These are phyloP conservation scores for Pomacea maculata DNA, from an alignment of 1,140 invertebrate species.

Conservation along the genomic window DNA sequence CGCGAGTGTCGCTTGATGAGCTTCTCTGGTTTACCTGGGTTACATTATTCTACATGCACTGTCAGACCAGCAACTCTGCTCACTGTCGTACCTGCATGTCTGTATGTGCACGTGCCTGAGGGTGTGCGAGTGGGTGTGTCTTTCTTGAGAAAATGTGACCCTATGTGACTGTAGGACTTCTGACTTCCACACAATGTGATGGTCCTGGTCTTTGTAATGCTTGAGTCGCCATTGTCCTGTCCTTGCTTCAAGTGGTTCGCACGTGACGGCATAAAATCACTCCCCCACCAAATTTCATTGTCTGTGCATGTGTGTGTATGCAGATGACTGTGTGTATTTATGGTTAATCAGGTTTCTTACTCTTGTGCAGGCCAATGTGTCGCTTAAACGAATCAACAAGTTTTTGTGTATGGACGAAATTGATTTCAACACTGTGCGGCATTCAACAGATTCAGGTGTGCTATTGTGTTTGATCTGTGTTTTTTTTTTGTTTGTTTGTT, in stretches of 20 bases:
- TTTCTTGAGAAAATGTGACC: not conserved
- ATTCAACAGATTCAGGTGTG: constrained; percentile 8
- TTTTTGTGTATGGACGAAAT: constrained; percentile 33
- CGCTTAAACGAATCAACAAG: constrained; percentile 28
- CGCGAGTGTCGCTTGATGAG: too few species aligned
- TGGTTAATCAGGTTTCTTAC: not conserved
- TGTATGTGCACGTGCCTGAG: not conserved
- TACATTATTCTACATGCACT: too few species aligned
- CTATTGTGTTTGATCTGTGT: not conserved
- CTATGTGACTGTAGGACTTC: too few species aligned
- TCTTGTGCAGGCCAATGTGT: constrained; percentile 29
- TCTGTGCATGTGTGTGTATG: not conserved
- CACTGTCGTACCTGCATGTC: too few species aligned
- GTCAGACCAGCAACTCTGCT: too few species aligned
- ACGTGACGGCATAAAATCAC: too few species aligned
- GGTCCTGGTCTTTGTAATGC: too few species aligned
- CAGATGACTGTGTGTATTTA: not conserved
- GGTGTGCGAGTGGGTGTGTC: constrained; percentile 9
- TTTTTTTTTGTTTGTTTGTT: not conserved
- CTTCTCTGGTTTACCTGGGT: too few species aligned
- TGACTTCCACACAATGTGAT: too few species aligned
- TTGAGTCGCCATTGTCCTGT: too few species aligned
- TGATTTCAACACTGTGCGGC: constrained; percentile 4
- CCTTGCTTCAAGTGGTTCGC: too few species aligned
- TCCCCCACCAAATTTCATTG: not conserved